A percentile compares a stretch with the other conserved stretches of the same genome.
Evolutionary conservation across 2,113 vertebrate species (phyloP).

Genomic region (Chamaea fasciata): DNA sequence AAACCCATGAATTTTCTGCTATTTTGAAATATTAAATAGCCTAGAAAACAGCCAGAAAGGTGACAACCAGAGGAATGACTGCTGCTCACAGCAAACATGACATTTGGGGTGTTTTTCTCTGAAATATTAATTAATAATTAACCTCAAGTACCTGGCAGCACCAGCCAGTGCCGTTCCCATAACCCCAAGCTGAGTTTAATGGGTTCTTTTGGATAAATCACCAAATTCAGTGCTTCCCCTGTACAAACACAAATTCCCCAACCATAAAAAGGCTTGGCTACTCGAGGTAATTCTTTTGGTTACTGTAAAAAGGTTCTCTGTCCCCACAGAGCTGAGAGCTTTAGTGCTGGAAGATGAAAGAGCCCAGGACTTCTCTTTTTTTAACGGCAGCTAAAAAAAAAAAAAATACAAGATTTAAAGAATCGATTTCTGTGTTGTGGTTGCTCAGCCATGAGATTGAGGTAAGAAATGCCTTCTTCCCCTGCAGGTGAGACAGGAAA

Average conservation of each 20-base stretch:
- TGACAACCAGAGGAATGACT: background rate
- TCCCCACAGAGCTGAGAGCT: background rate
- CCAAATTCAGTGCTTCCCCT: background rate
- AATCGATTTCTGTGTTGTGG: background rate
- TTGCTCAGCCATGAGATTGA: background rate
- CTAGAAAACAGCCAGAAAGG: background rate
- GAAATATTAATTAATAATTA: background rate
- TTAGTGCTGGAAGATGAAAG: background rate
- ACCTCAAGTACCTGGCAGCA: background rate
- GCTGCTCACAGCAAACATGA: background rate
- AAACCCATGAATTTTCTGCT: background rate
- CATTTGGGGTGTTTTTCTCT: background rate
- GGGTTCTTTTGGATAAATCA: background rate
- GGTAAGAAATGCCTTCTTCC: background rate
- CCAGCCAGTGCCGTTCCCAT: background rate
- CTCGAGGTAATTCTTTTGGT: background rate
- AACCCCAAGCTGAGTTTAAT: background rate
- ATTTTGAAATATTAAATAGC: background rate
- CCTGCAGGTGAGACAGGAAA: background rate
- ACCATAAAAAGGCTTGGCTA: background rate
- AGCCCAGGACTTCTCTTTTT: background rate
- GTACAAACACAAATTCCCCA: background rate
- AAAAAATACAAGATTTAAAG: background rate
- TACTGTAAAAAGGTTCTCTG: background rate
- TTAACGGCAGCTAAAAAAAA: background rate